phyloP scores from a whole-genome alignment of 2,797 vertebrate genomes.

The Vultur gryphus region DNA sequence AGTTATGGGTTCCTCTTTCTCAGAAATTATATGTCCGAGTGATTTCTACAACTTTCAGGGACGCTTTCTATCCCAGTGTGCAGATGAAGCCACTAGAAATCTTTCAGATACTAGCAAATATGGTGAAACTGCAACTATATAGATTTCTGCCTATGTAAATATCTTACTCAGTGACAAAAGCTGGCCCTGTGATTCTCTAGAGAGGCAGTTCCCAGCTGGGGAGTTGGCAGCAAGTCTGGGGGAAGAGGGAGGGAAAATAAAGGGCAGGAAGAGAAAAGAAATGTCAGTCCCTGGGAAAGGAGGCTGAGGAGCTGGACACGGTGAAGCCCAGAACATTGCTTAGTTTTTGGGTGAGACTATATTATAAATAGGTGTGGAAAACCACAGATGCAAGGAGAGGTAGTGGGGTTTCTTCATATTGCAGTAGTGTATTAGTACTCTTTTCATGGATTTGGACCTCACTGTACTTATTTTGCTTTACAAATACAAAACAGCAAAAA shows the following conservation, averaged over 20 bases:
- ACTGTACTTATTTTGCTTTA: not conserved
- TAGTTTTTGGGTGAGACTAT: not conserved
- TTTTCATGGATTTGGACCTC: not conserved
- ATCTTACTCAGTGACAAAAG: not conserved
- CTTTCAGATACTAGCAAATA: not conserved
- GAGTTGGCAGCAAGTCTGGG: not conserved
- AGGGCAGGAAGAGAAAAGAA: not conserved
- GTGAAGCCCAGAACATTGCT: not conserved
- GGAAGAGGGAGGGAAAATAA: not conserved
- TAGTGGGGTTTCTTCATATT: not conserved
- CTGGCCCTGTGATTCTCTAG: not conserved
- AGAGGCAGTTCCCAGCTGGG: not conserved
- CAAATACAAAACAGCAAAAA: not conserved
- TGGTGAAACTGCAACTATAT: not conserved
- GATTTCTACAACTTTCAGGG: not conserved
- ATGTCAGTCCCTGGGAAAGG: not conserved
- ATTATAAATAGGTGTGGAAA: not conserved
- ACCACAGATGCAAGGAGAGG: not conserved
- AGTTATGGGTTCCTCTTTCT: not conserved
- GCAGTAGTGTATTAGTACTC: not conserved
- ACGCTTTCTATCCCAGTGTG: not conserved
- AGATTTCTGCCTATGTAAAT: not conserved
- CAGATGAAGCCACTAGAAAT: not conserved
- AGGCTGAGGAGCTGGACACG: not conserved
- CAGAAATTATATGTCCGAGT: not conserved